A percentile compares a stretch with the other conserved stretches of the same genome.
phyloP scores from a whole-genome alignment of 1,140 invertebrate genomes.

The Sitophilus oryzae region DNA sequence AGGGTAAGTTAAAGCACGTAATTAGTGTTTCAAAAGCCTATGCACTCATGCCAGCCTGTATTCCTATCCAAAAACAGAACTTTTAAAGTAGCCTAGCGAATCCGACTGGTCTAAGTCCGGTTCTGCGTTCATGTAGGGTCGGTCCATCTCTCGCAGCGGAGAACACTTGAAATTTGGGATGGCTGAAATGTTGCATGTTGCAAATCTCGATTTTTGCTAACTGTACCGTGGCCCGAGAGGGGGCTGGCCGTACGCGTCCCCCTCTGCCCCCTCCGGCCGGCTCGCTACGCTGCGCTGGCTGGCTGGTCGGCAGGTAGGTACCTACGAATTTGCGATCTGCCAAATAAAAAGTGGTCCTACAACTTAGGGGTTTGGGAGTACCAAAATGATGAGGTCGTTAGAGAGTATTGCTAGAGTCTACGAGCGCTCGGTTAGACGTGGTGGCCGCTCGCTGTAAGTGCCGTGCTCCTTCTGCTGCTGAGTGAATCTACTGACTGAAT shows the following conservation, averaged over 20 bases:
- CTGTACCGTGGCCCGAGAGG: constrained; percentile 36
- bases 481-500: constrained; percentile 6
- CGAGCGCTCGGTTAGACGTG: constrained; percentile 43
- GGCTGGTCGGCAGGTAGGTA: constrained; percentile 35
- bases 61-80: no score
- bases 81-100: no score
- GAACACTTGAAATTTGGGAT: constrained; percentile 16
- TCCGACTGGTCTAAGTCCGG: constrained; percentile 5
- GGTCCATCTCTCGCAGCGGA: constrained; percentile 16
- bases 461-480: constrained; percentile 9
- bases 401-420: constrained; percentile 46
- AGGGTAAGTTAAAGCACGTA: no score
- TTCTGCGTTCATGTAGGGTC: constrained; percentile 9
- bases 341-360: constrained; percentile 47
- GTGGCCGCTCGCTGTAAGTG: constrained; percentile 32
- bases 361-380: constrained; percentile 43
- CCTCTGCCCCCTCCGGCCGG: constrained; percentile 13
- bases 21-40: no score
- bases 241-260: constrained; percentile 32
- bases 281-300: no score
- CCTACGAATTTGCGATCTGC: constrained; percentile 44
- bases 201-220: constrained; percentile 44
- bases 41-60: no score
- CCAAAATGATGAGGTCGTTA: constrained; percentile 43
- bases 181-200: constrained; percentile 30